Evolutionary conservation across 2,888 invertebrate species (phyloP).

Genomic region (Thymelicus lineola): DNA sequence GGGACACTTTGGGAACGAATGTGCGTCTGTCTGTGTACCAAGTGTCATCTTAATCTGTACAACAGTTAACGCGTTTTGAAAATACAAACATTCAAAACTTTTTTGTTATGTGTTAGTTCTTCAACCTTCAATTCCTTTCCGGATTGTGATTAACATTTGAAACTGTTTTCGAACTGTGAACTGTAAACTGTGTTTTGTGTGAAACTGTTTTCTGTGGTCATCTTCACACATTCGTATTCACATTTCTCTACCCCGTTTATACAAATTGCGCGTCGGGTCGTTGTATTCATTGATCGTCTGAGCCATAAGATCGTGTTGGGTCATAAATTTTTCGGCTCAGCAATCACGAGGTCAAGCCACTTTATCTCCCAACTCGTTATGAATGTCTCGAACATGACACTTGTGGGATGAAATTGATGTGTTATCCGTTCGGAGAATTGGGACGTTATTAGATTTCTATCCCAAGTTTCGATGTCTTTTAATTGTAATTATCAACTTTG

Average conservation of each 20-base stretch:
- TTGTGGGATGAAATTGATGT: slow-evolving; percentile 20
- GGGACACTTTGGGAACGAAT: too few relatives aligned
- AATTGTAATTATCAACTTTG: neutral
- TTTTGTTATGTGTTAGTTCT: too few relatives aligned
- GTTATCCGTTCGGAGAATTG: neutral
- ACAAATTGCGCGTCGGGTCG: neutral
- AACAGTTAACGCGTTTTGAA: too few relatives aligned
- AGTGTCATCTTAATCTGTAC: too few relatives aligned
- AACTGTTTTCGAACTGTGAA: neutral
- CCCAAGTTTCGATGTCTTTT: neutral
- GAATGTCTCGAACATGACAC: slow-evolving; percentile 19
- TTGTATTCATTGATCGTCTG: slow-evolving; percentile 11
- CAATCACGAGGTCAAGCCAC: slow-evolving; percentile 48
- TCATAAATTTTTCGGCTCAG: slow-evolving; percentile 38
- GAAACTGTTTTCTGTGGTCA: neutral
- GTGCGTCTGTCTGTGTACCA: too few relatives aligned
- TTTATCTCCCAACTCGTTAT: slow-evolving; percentile 46
- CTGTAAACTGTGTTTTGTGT: too few relatives aligned
- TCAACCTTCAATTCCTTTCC: too few relatives aligned
- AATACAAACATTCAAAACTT: too few relatives aligned
- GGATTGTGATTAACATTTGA: too few relatives aligned
- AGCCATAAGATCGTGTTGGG: slow-evolving; percentile 27
- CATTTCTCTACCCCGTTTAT: neutral
- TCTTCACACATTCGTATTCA: slow-evolving; percentile 5
- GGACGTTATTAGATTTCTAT: neutral